Conservation (phyloP, 2,113 vertebrate genomes). For the Parus major region DNA sequence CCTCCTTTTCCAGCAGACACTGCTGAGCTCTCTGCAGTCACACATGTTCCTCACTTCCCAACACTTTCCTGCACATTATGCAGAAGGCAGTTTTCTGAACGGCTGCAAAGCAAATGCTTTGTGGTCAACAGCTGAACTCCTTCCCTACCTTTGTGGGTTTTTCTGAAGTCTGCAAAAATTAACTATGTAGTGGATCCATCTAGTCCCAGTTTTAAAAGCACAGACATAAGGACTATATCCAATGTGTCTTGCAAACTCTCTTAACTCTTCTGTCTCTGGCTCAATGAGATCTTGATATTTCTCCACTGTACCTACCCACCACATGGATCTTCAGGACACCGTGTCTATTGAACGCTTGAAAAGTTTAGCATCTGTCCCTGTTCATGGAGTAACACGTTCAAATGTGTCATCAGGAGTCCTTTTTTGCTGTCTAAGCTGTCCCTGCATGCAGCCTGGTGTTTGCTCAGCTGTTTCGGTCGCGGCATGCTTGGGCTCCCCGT, state of each 20-base stretch:
- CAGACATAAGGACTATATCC: not conserved
- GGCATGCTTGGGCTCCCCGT: not conserved
- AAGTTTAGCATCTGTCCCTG: not conserved
- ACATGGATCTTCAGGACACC: not conserved
- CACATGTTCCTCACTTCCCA: rapidly evolving
- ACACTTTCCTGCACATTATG: rapidly evolving
- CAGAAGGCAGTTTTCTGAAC: not conserved
- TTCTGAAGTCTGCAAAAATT: not conserved
- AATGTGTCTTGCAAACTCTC: not conserved
- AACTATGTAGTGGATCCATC: not conserved
- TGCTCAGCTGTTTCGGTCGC: not conserved
- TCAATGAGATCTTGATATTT: not conserved
- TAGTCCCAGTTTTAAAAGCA: not conserved
- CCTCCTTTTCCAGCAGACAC: not conserved
- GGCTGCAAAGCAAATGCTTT: not conserved
- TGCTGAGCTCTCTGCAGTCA: not conserved
- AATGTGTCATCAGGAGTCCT: not conserved
- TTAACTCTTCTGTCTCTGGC: not conserved
- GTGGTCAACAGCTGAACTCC: not conserved
- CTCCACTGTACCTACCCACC: not conserved
- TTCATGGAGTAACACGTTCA: not conserved
- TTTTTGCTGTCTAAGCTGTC: not conserved
- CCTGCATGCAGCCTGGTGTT: not conserved
- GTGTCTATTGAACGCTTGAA: not conserved
- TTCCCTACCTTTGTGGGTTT: not conserved